Base-by-base conservation (phyloP, 2,888 invertebrate genomes). In the Caenorhabditis sulstoni region DNA sequence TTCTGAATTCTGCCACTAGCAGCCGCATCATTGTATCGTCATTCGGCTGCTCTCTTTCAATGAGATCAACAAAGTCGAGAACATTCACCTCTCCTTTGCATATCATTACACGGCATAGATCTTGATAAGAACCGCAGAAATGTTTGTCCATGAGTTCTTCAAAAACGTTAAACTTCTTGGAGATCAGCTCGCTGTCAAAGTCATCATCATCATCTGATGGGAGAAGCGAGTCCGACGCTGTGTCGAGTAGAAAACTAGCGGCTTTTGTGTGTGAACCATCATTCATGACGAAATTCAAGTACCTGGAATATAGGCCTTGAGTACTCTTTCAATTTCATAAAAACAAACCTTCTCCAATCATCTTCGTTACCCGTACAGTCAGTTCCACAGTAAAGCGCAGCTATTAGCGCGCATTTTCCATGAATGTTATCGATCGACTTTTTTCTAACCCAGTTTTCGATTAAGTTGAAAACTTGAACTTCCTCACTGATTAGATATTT, bases 1-100 rank as follows among this genome's bases (percentile, higher is more conserved):
- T 50, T 55, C 66, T 29, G 18, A 74, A 74, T 53, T 66, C 74
- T 1, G 74, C 23, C 0, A 66, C 49, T 9, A 75, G 20, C 37
- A 67, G 29, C 9, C 47, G 29, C 62, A 59, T 61, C 18, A 66
- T 39, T 2, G 35, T 11, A 44, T 75, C 66, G 49, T 67, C 75
- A 35, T 55, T 23, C 9, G 67, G 61, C 20, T 49, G 49, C n/a
- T 57, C 62, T 41, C 29, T 52, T 35, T 73, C 73, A 0, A 64
- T 9, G 11, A 64, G 8, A 16, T 73, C 50, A 5, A 73, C 35
- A 11, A 73, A 73, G 4, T 73, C 64, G 0, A 73, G 16, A n/a
- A 73, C 52, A 1, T 22, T 20, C 8, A 20, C 12, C 37, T 73
- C 64, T 16, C 73, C 73, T n/a, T 55, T 47, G n/a, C 73, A 73